Base-by-base conservation (phyloP, 2,888 invertebrate genomes). In the Silvanus unidentatus region DNA sequence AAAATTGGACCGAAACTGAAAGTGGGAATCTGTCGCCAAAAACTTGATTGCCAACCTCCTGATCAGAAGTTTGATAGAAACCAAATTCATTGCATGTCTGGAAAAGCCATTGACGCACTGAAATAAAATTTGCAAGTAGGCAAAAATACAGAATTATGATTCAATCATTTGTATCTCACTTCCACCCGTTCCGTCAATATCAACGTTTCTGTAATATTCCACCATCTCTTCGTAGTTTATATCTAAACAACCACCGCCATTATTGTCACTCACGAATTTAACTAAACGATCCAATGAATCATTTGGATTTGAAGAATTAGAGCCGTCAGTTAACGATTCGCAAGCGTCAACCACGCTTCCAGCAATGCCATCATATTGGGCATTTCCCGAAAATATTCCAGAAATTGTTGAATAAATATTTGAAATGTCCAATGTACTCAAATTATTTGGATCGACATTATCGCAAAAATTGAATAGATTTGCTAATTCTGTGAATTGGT, bases 11-110 rank as follows among this genome's bases (percentile, higher is more conserved):
- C 59, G 83, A 78, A 62, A 73, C 78, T 37, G 73, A 70, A 11
- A 79, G 42, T 0, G 77, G 74, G 9, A 78, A 68, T 1, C 69
- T 62, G 38, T 65, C 69, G n/a, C 80, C 79, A 73, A 86, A 86
- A 0, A 85, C 82, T 48, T 83, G 81, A 0, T 71, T n/a, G n/a
- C n/a, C n/a, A n/a, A n/a, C 62, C 1, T 57, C 39, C 9, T 80
- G 77, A 48, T 73, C 77, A 0, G 88, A 82, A 2, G 85, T 82
- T 73, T 89, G 89, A 70, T 80, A 90, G 76, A 83, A 91, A 42
- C 90, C 92, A 67, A 81, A 91, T 73, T 93, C 90, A 40, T 83
- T 84, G 67, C 93, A 93, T 0, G 88, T 88, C 71, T 92, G 91
- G 68, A 86, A 90, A 1, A 75, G 77, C 90, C 91, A 91, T 37